These are phyloP conservation scores for Cuculus canorus DNA, from an alignment of 2,797 vertebrate species.

Conservation along the genomic window DNA sequence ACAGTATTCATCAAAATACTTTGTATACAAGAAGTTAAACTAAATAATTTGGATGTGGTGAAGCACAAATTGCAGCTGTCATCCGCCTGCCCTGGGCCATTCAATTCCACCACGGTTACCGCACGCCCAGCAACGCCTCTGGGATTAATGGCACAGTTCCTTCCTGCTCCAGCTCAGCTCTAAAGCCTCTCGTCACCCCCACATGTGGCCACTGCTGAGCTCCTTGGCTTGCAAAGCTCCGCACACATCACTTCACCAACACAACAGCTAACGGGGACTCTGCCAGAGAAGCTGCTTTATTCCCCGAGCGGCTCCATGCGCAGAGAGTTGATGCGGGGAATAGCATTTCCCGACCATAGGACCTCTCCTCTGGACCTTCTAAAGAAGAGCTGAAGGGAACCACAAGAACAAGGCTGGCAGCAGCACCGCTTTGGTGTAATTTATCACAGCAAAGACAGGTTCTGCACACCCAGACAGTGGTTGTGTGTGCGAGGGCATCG, in stretches of 20 bases:
- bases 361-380: not conserved
- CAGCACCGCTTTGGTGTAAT: not conserved
- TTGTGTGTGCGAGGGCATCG: not conserved
- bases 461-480: not conserved
- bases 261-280: not conserved
- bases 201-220: not conserved
- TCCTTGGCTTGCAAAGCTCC: not conserved
- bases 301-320: accelerated
- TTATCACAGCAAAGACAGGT: not conserved
- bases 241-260: not conserved
- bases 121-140: not conserved
- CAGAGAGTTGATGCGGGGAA: accelerated
- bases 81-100: not conserved
- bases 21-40: not conserved
- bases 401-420: not conserved
- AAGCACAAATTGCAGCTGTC: constrained; percentile 13
- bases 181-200: not conserved
- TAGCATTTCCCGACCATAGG: accelerated
- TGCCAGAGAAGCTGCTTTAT: not conserved
- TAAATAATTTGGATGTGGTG: not conserved
- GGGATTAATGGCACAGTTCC: not conserved
- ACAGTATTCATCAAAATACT: not conserved
- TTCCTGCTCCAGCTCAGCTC: not conserved
- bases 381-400: not conserved
- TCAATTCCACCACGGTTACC: not conserved